A percentile compares a stretch with the other conserved stretches of the same genome.
These are phyloP conservation scores for Calameuta filiformis DNA, from an alignment of 2,888 invertebrate species.

Conservation along the genomic window DNA sequence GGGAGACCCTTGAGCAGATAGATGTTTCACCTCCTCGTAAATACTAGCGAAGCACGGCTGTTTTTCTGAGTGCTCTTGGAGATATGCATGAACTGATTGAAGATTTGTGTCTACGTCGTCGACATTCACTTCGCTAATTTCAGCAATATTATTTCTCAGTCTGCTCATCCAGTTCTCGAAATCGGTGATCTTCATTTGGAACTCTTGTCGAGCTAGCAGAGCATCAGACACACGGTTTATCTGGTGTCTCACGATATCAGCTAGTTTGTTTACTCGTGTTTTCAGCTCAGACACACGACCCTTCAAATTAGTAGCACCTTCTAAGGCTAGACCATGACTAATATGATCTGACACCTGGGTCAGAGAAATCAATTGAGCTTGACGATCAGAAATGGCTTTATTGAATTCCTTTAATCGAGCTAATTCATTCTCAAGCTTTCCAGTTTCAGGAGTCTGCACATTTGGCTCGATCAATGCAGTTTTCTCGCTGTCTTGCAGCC, in stretches of 20 bases:
- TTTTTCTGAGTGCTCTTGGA: conserved; percentile 88
- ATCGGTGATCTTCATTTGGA: conserved; percentile 80
- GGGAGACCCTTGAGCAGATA: conserved; percentile 77
- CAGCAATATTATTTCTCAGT: conserved; percentile 77
- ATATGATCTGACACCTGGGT: conserved; percentile 85
- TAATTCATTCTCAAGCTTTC: conserved; percentile 81
- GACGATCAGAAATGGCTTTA: conserved; percentile 87
- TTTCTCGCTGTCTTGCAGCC: conserved; percentile 79
- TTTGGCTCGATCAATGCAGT: conserved; percentile 71
- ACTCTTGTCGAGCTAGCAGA: conserved; percentile 84
- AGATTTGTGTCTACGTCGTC: conserved; percentile 84
- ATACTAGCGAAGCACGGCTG: conserved; percentile 82
- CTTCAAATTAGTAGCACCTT: conserved; percentile 80
- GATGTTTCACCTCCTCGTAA: conserved; percentile 84
- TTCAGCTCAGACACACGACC: conserved; percentile 80
- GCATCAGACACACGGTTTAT: conserved; percentile 86
- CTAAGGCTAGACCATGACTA: conserved; percentile 80
- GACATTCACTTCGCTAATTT: conserved; percentile 83
- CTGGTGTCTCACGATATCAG: conserved; percentile 79
- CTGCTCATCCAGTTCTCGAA: conserved; percentile 85
- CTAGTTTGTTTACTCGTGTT: conserved; percentile 77
- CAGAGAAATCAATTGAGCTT: conserved; percentile 82
- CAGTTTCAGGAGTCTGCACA: conserved; percentile 77
- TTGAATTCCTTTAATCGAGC: conserved; percentile 82
- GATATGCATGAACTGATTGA: conserved; percentile 81